These are phyloP conservation scores for Corynorhinus townsendii DNA, from an alignment of 2,113 vertebrate genomes.

Conservation along the genomic window DNA sequence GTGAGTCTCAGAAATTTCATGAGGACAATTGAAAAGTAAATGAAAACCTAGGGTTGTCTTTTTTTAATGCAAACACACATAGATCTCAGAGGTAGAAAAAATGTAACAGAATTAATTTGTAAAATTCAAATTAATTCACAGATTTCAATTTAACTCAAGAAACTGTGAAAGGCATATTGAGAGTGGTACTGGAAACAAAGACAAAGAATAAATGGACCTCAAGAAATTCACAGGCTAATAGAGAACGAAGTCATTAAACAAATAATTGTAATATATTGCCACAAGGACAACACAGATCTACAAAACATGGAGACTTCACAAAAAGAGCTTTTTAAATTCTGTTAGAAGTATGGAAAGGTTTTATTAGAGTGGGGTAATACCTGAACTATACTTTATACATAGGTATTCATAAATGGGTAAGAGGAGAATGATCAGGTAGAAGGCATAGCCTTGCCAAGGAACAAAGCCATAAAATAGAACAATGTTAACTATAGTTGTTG, in stretches of 20 bases:
- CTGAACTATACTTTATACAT: background rate
- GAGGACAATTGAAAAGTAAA: slow-evolving; percentile 11
- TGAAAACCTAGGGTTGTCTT: background rate
- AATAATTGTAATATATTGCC: background rate
- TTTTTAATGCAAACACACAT: background rate
- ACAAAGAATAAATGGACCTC: background rate
- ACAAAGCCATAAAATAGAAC: background rate
- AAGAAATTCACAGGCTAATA: background rate
- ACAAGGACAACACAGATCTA: background rate
- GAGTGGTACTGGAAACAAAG: background rate
- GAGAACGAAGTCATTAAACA: background rate
- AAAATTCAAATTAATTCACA: background rate
- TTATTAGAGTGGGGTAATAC: background rate
- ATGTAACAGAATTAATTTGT: background rate
- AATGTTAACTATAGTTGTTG: background rate
- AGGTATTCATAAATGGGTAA: background rate
- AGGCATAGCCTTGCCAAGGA: background rate
- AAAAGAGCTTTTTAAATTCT: background rate
- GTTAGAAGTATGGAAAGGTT: background rate
- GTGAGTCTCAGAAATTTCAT: background rate
- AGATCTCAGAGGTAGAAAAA: background rate
- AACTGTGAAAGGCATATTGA: background rate
- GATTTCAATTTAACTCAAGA: background rate
- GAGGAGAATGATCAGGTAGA: background rate
- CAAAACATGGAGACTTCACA: background rate